phyloP scores from a whole-genome alignment of 2,113 vertebrate species.

The Nyctereutes procyonoides region DNA sequence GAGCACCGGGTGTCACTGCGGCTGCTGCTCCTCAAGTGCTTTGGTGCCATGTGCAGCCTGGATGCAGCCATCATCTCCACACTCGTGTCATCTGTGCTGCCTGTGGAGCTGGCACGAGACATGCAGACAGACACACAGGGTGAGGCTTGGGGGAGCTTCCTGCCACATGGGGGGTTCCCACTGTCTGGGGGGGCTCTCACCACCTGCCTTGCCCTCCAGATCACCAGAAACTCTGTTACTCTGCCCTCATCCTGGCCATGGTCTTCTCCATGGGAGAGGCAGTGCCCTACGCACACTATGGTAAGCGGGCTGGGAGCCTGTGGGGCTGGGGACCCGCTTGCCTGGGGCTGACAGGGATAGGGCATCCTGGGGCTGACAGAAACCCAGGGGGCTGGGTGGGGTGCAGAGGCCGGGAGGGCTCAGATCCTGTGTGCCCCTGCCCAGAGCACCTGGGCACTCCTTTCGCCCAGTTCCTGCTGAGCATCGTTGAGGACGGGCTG shows the following conservation, averaged over 20 bases:
- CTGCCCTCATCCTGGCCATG: conserved; percentile 97
- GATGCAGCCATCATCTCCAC: conserved; percentile 95
- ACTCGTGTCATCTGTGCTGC: conserved; percentile 96
- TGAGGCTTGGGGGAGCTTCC: conserved; percentile 73
- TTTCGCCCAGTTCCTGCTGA: conserved; percentile 95
- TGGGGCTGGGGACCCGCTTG: not conserved
- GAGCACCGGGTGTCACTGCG: conserved; percentile 94
- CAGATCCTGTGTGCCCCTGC: not conserved
- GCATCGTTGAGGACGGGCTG: conserved; percentile 95
- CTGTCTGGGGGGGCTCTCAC: not conserved
- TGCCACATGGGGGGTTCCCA: not conserved
- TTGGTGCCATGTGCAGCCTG: conserved; percentile 98
- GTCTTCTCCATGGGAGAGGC: conserved; percentile 98
- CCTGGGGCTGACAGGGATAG: not conserved
- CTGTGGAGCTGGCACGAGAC: conserved; percentile 98
- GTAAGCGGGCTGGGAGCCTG: conserved; percentile 84
- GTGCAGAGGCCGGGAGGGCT: not conserved
- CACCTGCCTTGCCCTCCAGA: conserved; percentile 85
- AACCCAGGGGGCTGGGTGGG: not conserved
- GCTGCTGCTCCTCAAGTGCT: conserved; percentile 96
- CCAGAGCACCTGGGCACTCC: conserved; percentile 96
- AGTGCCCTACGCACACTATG: conserved; percentile 97
- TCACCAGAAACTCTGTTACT: conserved; percentile 99
- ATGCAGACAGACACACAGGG: conserved; percentile 96
- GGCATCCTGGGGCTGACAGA: not conserved